Percentiles rank a stretch among this genome's conserved stretches.
Evolutionary conservation across 2,888 invertebrate species (phyloP).

Genomic region (Helicoverpa assulta): DNA sequence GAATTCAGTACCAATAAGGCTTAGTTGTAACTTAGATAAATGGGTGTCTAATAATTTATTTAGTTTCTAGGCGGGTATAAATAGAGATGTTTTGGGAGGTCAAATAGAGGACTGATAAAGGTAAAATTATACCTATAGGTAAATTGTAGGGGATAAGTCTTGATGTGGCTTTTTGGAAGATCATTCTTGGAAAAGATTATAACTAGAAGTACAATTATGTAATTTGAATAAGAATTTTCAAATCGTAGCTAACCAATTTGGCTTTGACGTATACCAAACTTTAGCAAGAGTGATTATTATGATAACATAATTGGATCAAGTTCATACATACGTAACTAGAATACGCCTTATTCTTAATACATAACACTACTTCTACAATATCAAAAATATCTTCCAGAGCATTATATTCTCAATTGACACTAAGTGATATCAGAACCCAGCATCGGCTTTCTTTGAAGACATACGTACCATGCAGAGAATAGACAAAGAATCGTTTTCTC

Average conservation of each 20-base stretch:
- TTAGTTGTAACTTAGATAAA: conserved; percentile 25
- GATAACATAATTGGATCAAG: too few species aligned
- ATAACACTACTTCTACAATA: not conserved
- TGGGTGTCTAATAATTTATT: conserved; percentile 36
- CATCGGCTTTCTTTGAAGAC: conserved; percentile 2
- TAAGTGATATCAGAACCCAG: conserved; percentile 15
- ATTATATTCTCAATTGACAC: conserved; percentile 9
- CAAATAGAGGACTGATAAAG: not conserved
- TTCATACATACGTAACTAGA: not conserved
- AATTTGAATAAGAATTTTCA: too few species aligned
- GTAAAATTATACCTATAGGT: too few species aligned
- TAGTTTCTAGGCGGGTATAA: not conserved
- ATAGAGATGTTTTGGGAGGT: not conserved
- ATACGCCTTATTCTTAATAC: not conserved
- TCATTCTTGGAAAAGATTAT: too few species aligned
- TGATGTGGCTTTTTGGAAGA: too few species aligned
- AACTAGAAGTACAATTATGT: too few species aligned
- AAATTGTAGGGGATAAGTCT: too few species aligned
- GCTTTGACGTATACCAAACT: not conserved
- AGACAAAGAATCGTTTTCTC: conserved; percentile 14
- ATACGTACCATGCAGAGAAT: conserved; percentile 28
- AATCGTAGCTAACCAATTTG: too few species aligned
- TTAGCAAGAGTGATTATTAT: too few species aligned
- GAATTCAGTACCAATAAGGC: conserved; percentile 37
- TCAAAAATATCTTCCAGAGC: not conserved